These are phyloP conservation scores for Listronotus oregonensis DNA, from an alignment of 1,140 invertebrate species.

Conservation along the genomic window DNA sequence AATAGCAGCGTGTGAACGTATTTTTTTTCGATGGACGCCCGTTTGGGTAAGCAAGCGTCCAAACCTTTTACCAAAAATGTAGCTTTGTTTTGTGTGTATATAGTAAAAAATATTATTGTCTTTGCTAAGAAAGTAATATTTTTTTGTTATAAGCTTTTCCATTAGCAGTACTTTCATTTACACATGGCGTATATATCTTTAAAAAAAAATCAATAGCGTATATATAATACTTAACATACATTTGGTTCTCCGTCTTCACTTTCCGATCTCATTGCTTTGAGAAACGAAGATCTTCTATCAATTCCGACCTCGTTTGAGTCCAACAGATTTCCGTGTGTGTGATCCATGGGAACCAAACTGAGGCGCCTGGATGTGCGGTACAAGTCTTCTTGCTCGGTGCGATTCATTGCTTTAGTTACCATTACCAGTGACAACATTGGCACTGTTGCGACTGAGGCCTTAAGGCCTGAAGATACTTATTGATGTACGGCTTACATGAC, in stretches of 20 bases:
- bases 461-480: neutral
- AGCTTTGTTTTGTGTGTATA: too few relatives aligned
- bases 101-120: too few relatives aligned
- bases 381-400: slow-evolving; percentile 65
- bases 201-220: too few relatives aligned
- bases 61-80: too few relatives aligned
- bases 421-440: slow-evolving; percentile 54
- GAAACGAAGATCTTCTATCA: slow-evolving; percentile 18
- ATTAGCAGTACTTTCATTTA: too few relatives aligned
- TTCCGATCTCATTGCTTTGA: slow-evolving; percentile 14
- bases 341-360: slow-evolving; percentile 54
- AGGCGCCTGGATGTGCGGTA: slow-evolving; percentile 65
- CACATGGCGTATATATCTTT: too few relatives aligned
- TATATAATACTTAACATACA: neutral
- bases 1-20: too few relatives aligned
- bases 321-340: neutral
- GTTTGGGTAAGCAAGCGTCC: too few relatives aligned
- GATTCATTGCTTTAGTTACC: slow-evolving; percentile 62
- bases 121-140: too few relatives aligned
- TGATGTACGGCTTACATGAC: neutral
- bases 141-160: too few relatives aligned
- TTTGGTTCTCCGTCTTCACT: slow-evolving; percentile 35
- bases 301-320: slow-evolving; percentile 47
- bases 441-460: slow-evolving; percentile 31
- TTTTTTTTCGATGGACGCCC: too few relatives aligned